phyloP scores from a whole-genome alignment of 2,888 invertebrate species.

The Leptinotarsa tumamoca region DNA sequence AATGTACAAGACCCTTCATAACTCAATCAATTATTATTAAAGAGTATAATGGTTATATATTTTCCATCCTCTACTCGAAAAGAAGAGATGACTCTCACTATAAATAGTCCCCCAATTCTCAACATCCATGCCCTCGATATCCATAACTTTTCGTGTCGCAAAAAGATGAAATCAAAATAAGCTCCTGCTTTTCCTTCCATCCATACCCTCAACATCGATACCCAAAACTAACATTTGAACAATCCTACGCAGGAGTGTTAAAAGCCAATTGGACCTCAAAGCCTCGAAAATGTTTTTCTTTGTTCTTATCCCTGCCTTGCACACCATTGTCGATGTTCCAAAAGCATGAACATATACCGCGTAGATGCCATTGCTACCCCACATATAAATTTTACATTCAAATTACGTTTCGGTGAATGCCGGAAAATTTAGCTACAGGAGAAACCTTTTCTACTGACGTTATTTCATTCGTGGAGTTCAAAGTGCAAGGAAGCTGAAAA shows the following conservation, averaged over 20 bases:
- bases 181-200: not conserved
- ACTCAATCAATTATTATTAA: too few relatives aligned
- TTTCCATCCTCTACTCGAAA: too few relatives aligned
- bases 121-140: too few relatives aligned
- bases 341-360: slow-evolving; percentile 13
- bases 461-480: not conserved
- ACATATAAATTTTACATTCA: slow-evolving; percentile 29
- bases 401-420: slow-evolving; percentile 20
- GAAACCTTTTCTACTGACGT: not conserved
- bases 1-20: too few relatives aligned
- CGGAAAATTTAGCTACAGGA: slow-evolving; percentile 13
- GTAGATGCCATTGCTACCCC: slow-evolving; percentile 23
- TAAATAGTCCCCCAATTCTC: too few relatives aligned
- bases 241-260: not conserved
- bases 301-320: slow-evolving; percentile 9
- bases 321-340: slow-evolving; percentile 16
- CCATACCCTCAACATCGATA: not conserved
- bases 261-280: not conserved
- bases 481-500: not conserved
- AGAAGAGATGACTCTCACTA: too few relatives aligned
- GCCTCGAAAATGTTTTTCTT: slow-evolving; percentile 21
- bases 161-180: not conserved
- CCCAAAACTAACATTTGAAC: not conserved
- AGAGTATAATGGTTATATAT: too few relatives aligned
- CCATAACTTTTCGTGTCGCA: too few relatives aligned